Base-by-base conservation (phyloP, 2,888 invertebrate species). In the Tetragnatha montana region DNA sequence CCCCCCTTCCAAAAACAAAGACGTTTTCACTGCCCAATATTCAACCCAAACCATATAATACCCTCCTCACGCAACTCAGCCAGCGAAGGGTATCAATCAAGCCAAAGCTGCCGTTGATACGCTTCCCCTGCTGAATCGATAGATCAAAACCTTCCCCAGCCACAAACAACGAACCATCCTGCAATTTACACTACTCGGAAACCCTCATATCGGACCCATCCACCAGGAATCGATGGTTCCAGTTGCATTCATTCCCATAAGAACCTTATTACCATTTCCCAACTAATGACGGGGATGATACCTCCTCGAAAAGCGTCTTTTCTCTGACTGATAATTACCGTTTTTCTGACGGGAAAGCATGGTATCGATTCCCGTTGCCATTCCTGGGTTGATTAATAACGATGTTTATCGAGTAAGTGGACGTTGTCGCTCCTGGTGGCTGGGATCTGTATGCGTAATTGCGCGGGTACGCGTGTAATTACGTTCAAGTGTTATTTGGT, bases 161-260 rank as follows among this genome's bases (percentile, higher is more conserved):
- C 83, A 47, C 80, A 80, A 86, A 86, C 86, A 86, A 71, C 51
- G 74, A 79, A 80, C 86, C 80, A 73, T 80, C 80, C 73, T 74
- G 80, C 80, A 86, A 86, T 86, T 86, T 86, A 80, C 86, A 86
- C 80, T 80, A 68, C 75, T 35, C 80, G 80, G 80, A 74, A 80
- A 74, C 74, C 86, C 70, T 86, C 86, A 70, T 84, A 35, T 35
- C 35, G 35, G 35, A 35, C 1, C 35, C 35, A 35, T 4, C 35
- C 1, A 1, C 35, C 1, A 35, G 35, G 35, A 35, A 35, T 74
- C 50, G 80, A 86, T 86, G 86, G 4, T 35, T 35, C 35, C 35
- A 35, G 35, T 80, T 86, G 86, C 74, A 80, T 86, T 86, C 74
- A 80, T 86, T 86, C 86, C 68, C 86, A 86, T 80, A 80, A 80